Evolutionary conservation across 2,888 invertebrate species (phyloP), one percentile per base, ranked within the genome.

Genomic region (Folsomia candida): DNA sequence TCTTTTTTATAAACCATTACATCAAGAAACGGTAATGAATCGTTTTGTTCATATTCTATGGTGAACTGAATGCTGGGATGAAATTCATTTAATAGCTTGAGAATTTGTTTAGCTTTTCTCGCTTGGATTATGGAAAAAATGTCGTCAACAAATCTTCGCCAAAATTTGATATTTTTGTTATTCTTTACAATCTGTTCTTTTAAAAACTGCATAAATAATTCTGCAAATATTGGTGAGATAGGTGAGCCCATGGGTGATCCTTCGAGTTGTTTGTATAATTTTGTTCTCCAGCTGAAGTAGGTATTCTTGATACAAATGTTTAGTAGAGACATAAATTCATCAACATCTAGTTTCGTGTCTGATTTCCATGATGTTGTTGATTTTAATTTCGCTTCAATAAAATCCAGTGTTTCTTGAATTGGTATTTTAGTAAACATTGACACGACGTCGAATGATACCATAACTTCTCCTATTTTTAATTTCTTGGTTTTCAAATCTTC

Each of bases 111-210:
- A 25, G 74, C 72, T 54, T 76, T 27, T 28, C 4, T 79, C 77
- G 62, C 79, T 77, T 47, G 72, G 76, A 62, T 77, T 75, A 9
- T 74, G 77, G 27, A 78, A 54, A 51, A 74, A 71, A 20, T 66
- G 51, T 80, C 78, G 57, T 80, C 77, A 1, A n/a, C n/a, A n/a
- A n/a, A n/a, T n/a, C n/a, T n/a, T n/a, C n/a, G n/a, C n/a, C n/a
- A n/a, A n/a, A n/a, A 79, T 73, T 51, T 79, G 78, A 25, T 59
- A 26, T n/a, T 1, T 78, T 60, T 6, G 75, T 70, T 63, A 54
- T 11, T 51, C 72, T 25, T 67, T 79, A 74, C n/a, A 79, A 69
- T 9, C 82, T 82, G 89, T 75, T 87, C 87, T 60, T 81, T 75
- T 1, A 77, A 4, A 2, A 74, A 71, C n/a, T n/a, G n/a, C n/a